Conservation (phyloP, 2,888 invertebrate genomes). For the Spicauda simplicius region DNA sequence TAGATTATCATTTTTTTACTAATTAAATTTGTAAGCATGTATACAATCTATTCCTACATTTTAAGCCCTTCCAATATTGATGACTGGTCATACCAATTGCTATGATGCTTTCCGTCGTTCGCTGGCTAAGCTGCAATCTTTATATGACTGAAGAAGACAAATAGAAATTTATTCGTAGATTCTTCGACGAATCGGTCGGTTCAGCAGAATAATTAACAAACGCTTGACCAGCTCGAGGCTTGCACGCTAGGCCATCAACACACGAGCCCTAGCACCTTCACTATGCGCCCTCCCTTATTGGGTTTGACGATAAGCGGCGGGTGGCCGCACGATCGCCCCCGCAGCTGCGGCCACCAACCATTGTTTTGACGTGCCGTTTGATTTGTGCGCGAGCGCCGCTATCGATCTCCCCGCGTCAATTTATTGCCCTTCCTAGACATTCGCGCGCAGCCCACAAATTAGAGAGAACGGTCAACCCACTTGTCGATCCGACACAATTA, state of each 20-base stretch:
- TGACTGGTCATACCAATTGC: too few relatives aligned
- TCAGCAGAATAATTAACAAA: neutral
- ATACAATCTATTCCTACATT: too few relatives aligned
- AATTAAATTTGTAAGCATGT: too few relatives aligned
- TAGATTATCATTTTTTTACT: too few relatives aligned
- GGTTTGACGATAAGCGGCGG: constrained; percentile 64
- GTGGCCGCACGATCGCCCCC: constrained; percentile 73
- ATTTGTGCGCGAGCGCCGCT: constrained; percentile 74
- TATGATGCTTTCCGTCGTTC: too few relatives aligned
- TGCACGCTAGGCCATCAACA: constrained; percentile 9
- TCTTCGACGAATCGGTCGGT: too few relatives aligned
- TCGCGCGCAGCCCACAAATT: constrained; percentile 62
- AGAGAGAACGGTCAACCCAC: constrained; percentile 66
- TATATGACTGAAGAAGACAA: too few relatives aligned
- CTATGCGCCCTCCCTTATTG: constrained; percentile 38
- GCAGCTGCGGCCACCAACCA: constrained; percentile 65
- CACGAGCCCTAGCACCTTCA: constrained; percentile 23
- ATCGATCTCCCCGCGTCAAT: constrained; percentile 70
- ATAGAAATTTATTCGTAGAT: too few relatives aligned
- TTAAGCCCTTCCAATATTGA: too few relatives aligned
- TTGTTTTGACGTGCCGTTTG: constrained; percentile 76
- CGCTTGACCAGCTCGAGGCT: constrained; percentile 5
- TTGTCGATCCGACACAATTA: constrained; percentile 56
- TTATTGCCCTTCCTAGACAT: constrained; percentile 70
- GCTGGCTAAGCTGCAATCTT: too few relatives aligned